Base-by-base conservation (phyloP, 2,797 vertebrate genomes). In the Chromis chromis region DNA sequence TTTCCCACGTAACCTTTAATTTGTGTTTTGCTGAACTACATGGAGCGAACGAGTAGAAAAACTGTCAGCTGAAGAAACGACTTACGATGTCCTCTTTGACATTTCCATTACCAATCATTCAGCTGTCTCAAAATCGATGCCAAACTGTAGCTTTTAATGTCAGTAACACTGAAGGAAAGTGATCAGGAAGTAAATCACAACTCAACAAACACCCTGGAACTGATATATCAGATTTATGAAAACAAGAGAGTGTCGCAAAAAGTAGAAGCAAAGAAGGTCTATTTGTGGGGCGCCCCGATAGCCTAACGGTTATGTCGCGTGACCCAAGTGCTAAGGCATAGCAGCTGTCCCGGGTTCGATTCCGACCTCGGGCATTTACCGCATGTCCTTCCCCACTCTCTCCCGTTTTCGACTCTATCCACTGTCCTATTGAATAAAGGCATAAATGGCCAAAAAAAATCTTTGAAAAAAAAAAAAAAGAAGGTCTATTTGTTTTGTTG, bases 31-130 rank as follows among this genome's bases (percentile, higher is more conserved):
- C 49, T 24, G 44, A 59, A 58, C 55, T 58, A 56, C 11, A 55
- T 14, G 2, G 25, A 72, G 55, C 31, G 36, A 70, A 60, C 19
- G 42, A 28, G 40, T 66, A 22, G 17, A 56, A 42, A 77, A 68
- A 74, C 40, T 63, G 64, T 59, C 8, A 31, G 31, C 31, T 31
- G 57, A 65, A 60, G 69, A 77, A 75, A 71, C 16, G 39, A 62
- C 74, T 76, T 65, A 59, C 80, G 62, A 65, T 55, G 16, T 14
- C 42, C 67, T 56, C 16, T 53, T 42, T 83, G 72, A 76, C 73
- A 77, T 77, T 81, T 78, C 39, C 28, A 55, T 72, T 60, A 62
- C 67, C 78, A 69, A 66, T 78, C 70, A 65, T 79, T 61, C 31
- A 28, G 11, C 58, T 27, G 27, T 75, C 55, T 76, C n/a, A 53